Evolutionary conservation across 2,797 vertebrate species (phyloP), one percentile per base, ranked within the genome.

Genomic region (Coreius guichenoti): DNA sequence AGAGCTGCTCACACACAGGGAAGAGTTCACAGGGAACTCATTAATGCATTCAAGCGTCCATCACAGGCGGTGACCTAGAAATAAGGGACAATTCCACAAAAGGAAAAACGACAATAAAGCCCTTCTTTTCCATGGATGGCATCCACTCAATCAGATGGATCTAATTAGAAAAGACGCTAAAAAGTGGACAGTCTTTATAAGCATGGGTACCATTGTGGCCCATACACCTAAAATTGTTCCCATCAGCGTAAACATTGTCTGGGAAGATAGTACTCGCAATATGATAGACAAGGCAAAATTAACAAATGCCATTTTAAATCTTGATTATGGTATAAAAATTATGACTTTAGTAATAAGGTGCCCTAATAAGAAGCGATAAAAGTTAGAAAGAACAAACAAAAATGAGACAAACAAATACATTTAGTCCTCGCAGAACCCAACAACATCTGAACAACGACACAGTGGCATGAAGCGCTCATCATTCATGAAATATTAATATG

Each of bases 51-150:
- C 83, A 89, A 89, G 87, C 88, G 49, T 89, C 88, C 87, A 89
- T 87, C 86, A 81, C 88, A 87, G 82, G 88, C 90, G 82, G 82
- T 92, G 91, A 93, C 92, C 91, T 90, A 92, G 90, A 93, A 92
- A 92, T 90, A 87, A 87, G 85, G 85, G 88, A 88, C 87, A 91
- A 88, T 89, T 81, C 80, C 80, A 90, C 87, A 89, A 90, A 90
- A 74, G 75, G 83, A 82, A 83, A 81, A 80, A 87, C 72, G 81
- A 92, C 91, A 93, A 93, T 87, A 86, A 86, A 86, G 83, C 83
- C 90, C 87, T 89, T 92, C 86, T 92, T 81, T 89, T 85, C 69
- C 61, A 81, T 73, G 80, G 36, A 87, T 77, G 76, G 77, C 86
- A 91, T 90, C 81, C 84, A 83, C 80, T 88, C 84, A 86, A 87